Base-by-base conservation (phyloP, 2,797 vertebrate genomes). In the Spondyliosoma cantharus region DNA sequence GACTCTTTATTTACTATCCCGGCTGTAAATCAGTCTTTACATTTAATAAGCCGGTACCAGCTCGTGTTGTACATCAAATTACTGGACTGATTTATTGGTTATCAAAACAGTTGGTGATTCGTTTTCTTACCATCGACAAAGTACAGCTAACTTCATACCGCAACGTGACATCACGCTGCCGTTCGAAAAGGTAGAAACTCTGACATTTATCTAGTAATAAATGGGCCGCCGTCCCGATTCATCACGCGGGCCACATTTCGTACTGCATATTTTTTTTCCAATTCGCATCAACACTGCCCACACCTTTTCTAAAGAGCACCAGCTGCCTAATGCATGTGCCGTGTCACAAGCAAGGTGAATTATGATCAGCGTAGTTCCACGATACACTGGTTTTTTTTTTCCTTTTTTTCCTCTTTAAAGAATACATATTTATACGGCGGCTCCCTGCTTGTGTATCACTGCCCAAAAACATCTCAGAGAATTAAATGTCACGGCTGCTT, bases 231-330 rank as follows among this genome's bases (percentile, higher is more conserved):
- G 24, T 53, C 53, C 37, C 54, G 54, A 50, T 74, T 32, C 74
- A 76, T 81, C 25, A 75, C 27, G 53, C 27, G 17, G 68, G 64
- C 59, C 32, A 64, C 71, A 69, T 84, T 82, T 81, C 64, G 73
- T 78, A 67, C 24, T 59, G 63, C 66, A 17, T 63, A 62, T 72
- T 74, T 32, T 32, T 29, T 20, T 52, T 63, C 20, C 50, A 71
- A 68, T 65, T 76, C 70, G 81, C 79, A 71, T 87, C 78, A 80
- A 62, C 69, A 68, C 61, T 65, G 59, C 78, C 73, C 66, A 77
- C 84, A 86, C 63, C 65, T 83, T 83, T 68, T 71, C 63, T 69
- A 84, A 86, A 87, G 78, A 78, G 79, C 77, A 76, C 78, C 77
- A 81, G 80, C 86, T 84, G 83, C 71, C 79, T 81, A 79, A 75